Evolutionary conservation across 1,140 invertebrate genomes (phyloP).

Genomic region (Drosophila ohnishii): DNA sequence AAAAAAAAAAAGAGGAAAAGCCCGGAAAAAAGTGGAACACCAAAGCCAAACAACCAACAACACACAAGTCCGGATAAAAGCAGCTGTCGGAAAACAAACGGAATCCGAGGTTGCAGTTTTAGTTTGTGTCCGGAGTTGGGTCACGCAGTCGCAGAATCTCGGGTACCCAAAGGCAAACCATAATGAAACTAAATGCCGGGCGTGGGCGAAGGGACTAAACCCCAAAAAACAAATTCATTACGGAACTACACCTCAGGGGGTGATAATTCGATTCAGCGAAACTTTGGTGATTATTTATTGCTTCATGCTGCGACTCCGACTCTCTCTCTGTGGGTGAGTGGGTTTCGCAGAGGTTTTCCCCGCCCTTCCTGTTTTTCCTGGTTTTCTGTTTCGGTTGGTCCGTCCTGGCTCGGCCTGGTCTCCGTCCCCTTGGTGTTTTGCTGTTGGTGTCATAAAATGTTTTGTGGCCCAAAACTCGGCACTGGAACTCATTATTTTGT

Average conservation of each 20-base stretch:
- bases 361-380: conserved; percentile 1
- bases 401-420: conserved; percentile 24
- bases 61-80: conserved; percentile 42
- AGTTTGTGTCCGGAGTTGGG: conserved; percentile 28
- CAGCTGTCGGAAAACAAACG: conserved; percentile 38
- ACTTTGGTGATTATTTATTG: conserved; percentile 82
- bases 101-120: conserved; percentile 33
- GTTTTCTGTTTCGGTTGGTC: conserved; percentile 11
- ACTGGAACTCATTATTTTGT: conserved; percentile 80
- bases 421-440: conserved; percentile 69
- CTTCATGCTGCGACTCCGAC: conserved; percentile 65
- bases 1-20: background rate
- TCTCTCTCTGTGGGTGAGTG: conserved; percentile 29
- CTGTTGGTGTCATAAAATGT: conserved; percentile 81
- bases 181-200: conserved; percentile 76
- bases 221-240: conserved; percentile 81
- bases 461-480: conserved; percentile 72
- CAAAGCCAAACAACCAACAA: conserved; percentile 65
- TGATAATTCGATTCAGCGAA: conserved; percentile 81
- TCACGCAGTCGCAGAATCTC: conserved; percentile 68
- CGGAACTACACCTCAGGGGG: conserved; percentile 79
- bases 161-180: conserved; percentile 41
- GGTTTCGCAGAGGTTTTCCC: conserved; percentile 5
- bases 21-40: conserved; percentile 35
- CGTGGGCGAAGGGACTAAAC: conserved; percentile 61